phyloP scores from a whole-genome alignment of 2,888 invertebrate species.

The Agonum fuliginosum region DNA sequence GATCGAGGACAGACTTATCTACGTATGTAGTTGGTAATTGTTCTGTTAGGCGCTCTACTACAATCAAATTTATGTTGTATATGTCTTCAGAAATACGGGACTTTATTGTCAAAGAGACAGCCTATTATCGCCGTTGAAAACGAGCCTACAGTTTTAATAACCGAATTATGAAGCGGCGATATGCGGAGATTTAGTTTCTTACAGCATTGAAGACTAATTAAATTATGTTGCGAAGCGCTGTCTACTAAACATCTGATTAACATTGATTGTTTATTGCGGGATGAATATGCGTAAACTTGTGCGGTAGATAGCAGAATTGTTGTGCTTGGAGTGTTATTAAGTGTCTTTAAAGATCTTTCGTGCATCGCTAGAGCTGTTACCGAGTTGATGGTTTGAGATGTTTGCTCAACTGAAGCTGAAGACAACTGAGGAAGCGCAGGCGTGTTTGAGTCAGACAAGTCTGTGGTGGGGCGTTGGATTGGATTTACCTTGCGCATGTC shows the following conservation, averaged over 20 bases:
- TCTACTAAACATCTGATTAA: background rate
- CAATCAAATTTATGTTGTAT: conserved; percentile 4
- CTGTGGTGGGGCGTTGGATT: background rate
- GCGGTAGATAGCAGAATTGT: background rate
- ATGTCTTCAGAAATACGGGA: background rate
- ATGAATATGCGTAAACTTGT: background rate
- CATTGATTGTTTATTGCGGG: background rate
- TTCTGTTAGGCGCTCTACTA: background rate
- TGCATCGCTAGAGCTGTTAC: no score
- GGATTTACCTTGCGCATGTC: background rate
- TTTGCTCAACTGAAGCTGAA: no score
- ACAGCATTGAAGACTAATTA: conserved; percentile 1
- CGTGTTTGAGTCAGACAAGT: no score
- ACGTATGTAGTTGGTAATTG: background rate
- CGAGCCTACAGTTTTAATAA: conserved; percentile 5
- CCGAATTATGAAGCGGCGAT: no score
- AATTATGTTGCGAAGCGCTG: background rate
- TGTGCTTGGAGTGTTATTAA: background rate
- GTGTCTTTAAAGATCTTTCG: no score
- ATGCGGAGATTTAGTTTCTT: background rate
- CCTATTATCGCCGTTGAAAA: background rate
- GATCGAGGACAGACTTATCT: background rate
- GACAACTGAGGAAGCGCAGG: no score
- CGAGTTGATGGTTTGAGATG: no score
- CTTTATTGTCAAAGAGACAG: background rate